Percentiles rank a stretch among this genome's conserved stretches.
Evolutionary conservation across 2,888 invertebrate species (phyloP).

Genomic region (Agonopterix heracliana): DNA sequence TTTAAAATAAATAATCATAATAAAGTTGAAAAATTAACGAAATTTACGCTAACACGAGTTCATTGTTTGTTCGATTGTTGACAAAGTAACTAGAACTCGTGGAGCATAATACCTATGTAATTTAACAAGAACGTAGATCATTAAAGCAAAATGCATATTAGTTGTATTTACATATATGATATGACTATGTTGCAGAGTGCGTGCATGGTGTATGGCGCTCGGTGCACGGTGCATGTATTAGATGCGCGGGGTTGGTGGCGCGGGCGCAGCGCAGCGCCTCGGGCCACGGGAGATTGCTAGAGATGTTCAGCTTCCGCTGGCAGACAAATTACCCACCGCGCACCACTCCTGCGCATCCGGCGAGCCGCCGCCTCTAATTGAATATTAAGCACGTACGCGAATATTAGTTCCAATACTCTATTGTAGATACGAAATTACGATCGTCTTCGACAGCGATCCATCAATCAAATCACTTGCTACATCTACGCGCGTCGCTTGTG

Average conservation of each 20-base stretch:
- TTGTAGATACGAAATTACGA: conserved; percentile 20
- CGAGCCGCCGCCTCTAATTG: conserved; percentile 36
- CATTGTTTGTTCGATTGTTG: no score
- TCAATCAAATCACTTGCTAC: conserved; percentile 13
- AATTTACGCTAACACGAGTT: no score
- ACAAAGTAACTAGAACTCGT: no score
- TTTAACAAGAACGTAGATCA: not conserved
- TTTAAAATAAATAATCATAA: no score
- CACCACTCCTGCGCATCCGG: conserved; percentile 34
- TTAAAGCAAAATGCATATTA: conserved; percentile 9
- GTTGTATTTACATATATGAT: conserved; percentile 2
- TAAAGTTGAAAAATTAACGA: no score
- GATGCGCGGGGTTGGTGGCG: conserved; percentile 1
- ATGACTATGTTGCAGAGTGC: conserved; percentile 2
- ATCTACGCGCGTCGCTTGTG: no score
- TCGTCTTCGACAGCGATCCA: conserved; percentile 24
- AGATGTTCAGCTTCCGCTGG: conserved; percentile 56
- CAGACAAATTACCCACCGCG: conserved; percentile 45
- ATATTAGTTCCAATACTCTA: conserved; percentile 27
- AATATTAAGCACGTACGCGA: conserved; percentile 35
- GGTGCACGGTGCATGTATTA: conserved; percentile 3
- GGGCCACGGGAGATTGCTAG: conserved; percentile 41
- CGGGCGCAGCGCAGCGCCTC: conserved; percentile 20
- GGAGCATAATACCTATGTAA: not conserved
- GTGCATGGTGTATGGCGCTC: no score